Conservation (phyloP, 2,113 vertebrate genomes). For the Apaloderma vittatum region DNA sequence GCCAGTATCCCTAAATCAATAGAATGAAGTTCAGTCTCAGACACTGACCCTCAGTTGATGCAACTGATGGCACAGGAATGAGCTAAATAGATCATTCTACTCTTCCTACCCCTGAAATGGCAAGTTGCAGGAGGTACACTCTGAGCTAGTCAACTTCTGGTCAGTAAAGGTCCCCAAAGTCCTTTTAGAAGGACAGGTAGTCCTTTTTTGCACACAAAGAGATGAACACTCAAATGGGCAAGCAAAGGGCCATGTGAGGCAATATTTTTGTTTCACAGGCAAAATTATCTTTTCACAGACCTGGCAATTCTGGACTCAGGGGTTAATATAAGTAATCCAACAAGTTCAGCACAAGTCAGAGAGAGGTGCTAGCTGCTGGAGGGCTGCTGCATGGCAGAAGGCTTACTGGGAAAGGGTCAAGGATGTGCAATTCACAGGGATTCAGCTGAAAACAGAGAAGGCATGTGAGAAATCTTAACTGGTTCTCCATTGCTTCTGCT, state of each 20-base stretch:
- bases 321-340: not conserved
- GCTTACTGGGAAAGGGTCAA: not conserved
- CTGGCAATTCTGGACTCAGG: not conserved
- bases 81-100: not conserved
- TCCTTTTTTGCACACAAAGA: not conserved
- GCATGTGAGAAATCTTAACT: not conserved
- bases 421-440: not conserved
- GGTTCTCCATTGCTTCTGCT: not conserved
- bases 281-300: not conserved
- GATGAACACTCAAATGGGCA: not conserved
- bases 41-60: not conserved
- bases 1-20: not conserved
- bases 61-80: not conserved
- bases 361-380: not conserved
- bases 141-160: not conserved
- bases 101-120: not conserved
- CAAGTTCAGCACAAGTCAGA: not conserved
- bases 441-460: not conserved
- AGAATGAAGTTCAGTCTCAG: not conserved
- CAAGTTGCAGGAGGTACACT: not conserved
- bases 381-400: not conserved
- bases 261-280: not conserved
- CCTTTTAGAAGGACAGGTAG: not conserved
- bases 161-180: not conserved
- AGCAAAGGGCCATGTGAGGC: not conserved